Conservation (phyloP, 1,140 invertebrate genomes). For the Zaprionus camerounensis region DNA sequence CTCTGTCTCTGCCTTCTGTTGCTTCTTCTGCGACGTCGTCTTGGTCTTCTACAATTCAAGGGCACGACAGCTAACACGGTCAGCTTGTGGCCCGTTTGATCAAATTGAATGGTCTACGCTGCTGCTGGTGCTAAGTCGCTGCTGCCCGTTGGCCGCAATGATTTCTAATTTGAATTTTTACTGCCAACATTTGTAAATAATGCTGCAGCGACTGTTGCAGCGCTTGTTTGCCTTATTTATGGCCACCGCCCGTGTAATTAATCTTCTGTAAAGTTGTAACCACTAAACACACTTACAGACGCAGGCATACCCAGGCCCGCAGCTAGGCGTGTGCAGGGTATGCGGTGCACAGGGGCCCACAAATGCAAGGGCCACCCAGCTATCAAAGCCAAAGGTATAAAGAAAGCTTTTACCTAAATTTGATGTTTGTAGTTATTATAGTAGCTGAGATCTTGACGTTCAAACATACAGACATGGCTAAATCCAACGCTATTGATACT, state of each 20-base stretch:
- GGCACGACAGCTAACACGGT: constrained; percentile 57
- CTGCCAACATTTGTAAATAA: constrained; percentile 74
- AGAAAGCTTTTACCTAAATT: too few relatives aligned
- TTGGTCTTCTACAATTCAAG: constrained; percentile 66
- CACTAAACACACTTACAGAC: constrained; percentile 32
- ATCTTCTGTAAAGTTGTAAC: constrained; percentile 72
- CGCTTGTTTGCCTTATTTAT: constrained; percentile 69
- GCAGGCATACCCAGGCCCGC: constrained; percentile 5
- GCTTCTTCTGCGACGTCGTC: constrained; percentile 26
- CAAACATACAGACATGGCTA: too few relatives aligned
- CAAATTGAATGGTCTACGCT: constrained; percentile 52
- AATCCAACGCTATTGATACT: too few relatives aligned
- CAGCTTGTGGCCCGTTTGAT: constrained; percentile 46
- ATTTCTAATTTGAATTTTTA: constrained; percentile 80
- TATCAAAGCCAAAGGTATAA: too few relatives aligned
- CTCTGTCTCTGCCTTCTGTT: constrained; percentile 11
- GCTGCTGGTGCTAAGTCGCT: not conserved
- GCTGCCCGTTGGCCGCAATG: constrained; percentile 54
- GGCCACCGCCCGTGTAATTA: constrained; percentile 67
- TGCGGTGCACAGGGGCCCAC: too few relatives aligned
- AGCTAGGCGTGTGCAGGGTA: too few relatives aligned
- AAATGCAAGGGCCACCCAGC: too few relatives aligned
- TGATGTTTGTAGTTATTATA: too few relatives aligned
- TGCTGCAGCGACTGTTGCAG: constrained; percentile 36
- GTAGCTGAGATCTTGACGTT: too few relatives aligned